Evolutionary conservation across 2,113 vertebrate genomes (phyloP), one percentile per base, ranked within the genome.

Genomic region (Melanerpes formicivorus): DNA sequence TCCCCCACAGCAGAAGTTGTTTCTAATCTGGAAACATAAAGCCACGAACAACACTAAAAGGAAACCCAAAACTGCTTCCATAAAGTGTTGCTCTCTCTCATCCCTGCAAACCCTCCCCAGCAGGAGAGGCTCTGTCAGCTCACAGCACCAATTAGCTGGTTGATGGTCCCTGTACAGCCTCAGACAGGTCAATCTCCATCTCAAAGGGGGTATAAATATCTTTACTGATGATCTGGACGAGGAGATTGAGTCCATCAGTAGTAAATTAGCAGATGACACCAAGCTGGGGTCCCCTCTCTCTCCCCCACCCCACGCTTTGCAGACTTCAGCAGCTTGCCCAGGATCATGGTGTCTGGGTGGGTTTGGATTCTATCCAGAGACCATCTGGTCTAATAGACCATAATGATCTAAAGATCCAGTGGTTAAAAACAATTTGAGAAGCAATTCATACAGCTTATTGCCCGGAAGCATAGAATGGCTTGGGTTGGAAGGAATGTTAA

Each of bases 1-100:
- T 88, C 54, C 91, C 44, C 71, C 65, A 26, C 16, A 79, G 69
- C 76, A 81, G 75, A 86, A 67, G 30, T 74, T 37, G 19, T 78
- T 93, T 90, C 80, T 91, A 72, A 92, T 92, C 81, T 86, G 78
- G 82, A 87, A 72, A 67, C 25, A 80, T 55, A 84, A 91, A 93
- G 22, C 25, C 80, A 73, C 21, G 70, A 69, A 73, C 48, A 40
- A 32, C 18, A 82, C 44, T 30, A 80, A 56, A 87, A 75, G 86
- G 62, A 81, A 93, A 65, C 67, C 77, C 37, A 78, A 63, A 90
- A 52, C 58, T 73, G 70, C 56, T 65, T 77, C 85, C 72, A 22
- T 30, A 10, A 58, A 71, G 88, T 59, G 88, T 77, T 77, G 73
- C 58, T 67, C 19, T 77, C 71, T 77, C 71, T 6, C 67, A 27